Evolutionary conservation across 35 echinoderm and acorn worm species (phyloP), one percentile per base, ranked within the genome.

Genomic region (Anneissia japonica): DNA sequence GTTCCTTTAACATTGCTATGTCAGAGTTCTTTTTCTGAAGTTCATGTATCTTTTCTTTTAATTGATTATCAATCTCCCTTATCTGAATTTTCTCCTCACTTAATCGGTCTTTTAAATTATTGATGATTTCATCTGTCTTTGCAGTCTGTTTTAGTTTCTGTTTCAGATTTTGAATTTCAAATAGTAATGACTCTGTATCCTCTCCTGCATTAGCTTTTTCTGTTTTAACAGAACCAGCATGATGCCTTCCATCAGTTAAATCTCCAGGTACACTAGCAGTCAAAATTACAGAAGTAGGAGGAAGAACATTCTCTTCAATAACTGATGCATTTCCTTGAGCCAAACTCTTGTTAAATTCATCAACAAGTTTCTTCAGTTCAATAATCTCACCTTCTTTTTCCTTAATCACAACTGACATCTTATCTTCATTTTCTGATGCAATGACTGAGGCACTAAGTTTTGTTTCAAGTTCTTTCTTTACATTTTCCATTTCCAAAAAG

Each of bases 11-110:
- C 10, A 81, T 81, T 32, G 87, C 89, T 72, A 92, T 83, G 37
- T 99, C 96, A 38, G 75, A 72, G 36, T 88, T 34, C 40, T 76
- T 93, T n/a, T 90, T 79, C 34, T 93, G 73, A 13, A 93, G 36
- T 32, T 94, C 92, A 36, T 89, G 79, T 17, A 84, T 86, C 73
- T 85, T 94, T 84, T 83, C 34, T 45, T 90, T 99, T 0, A 92
- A 77, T 14, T 74, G 55, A 29, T 77, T 77, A 74, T 94, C 85
- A 36, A 74, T 86, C 75, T 99, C 89, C n/a, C 86, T 12, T 19
- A 97, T 28, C 4, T 82, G 43, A 23, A 75, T 72, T 38, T 84
- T 74, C 56, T 91, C 85, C 41, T 91, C 77, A 12, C 89, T 89
- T 0, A 99, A 31, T 43, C 87, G n/a, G 5, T 87, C 77, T 73